Base-by-base conservation (phyloP, 2,888 invertebrate species). In the Elmis aenea region DNA sequence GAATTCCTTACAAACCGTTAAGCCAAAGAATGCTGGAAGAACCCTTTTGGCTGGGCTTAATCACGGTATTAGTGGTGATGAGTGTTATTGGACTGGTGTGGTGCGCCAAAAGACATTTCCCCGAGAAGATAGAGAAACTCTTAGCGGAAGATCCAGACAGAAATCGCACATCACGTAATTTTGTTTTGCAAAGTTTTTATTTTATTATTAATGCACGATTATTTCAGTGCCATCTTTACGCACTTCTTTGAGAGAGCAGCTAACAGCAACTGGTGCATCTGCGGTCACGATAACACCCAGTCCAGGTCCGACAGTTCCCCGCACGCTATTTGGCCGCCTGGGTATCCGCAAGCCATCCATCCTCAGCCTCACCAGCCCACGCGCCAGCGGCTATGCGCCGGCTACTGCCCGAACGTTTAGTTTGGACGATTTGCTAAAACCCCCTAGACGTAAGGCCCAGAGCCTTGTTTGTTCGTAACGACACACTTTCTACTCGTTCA, bases 321-420 rank as follows among this genome's bases (percentile, higher is more conserved):
- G 83, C 58, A 81, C 84, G 59, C 78, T 86, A 66, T 81, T 87
- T 69, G 82, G 83, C 72, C 81, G 85, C 73, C 79, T 86, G 74
- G 85, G 85, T 79, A 84, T 86, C 74, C 82, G 86, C 76, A 87
- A 86, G 81, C 84, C 85, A 72, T 86, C 85, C 69, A 79, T 85
- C 73, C 76, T 85, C 72, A 84, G 84, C 74, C 79, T 84, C 72
- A 79, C 83, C 78, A 75, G 79, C 71, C 74, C 76, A 73, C 67
- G 69, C 70, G 64, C 69, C 65, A 62, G 67, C 62, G 64, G 64
- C 51, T 63, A 64, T 52, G 57, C 68, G 54, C 70, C 71, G 55
- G 77, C 78, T 59, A 78, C 83, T 69, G 81, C 81, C 69, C 78
- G 85, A 74, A 85, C 86, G 69, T 85, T 85, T 79, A 85, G 85